phyloP scores from a whole-genome alignment of 2,797 vertebrate genomes.

The Sphenopsis melanotis region DNA sequence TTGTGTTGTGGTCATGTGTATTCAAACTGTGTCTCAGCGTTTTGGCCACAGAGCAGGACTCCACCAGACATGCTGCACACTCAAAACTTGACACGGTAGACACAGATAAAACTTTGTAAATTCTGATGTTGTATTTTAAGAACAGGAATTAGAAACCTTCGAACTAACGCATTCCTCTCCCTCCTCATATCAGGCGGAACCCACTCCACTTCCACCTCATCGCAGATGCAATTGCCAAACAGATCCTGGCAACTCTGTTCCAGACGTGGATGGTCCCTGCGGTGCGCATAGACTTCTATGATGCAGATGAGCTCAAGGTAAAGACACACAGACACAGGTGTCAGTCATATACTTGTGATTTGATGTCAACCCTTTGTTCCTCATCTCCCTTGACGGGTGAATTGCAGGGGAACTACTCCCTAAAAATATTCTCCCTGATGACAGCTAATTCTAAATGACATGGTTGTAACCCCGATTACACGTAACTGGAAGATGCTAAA shows the following conservation, averaged over 20 bases:
- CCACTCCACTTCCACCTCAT: slow-evolving; percentile 98
- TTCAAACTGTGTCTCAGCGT: neutral
- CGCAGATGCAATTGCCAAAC: slow-evolving; percentile 93
- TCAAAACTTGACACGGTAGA: neutral
- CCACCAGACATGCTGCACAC: fast-evolving
- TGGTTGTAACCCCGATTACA: neutral
- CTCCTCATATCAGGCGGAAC: slow-evolving; percentile 81
- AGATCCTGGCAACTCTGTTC: slow-evolving; percentile 94
- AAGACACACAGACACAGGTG: neutral
- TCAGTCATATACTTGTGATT: neutral
- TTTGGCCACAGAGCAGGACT: neutral
- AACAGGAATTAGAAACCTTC: neutral
- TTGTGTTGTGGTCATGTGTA: neutral
- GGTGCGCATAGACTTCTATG: slow-evolving; percentile 94
- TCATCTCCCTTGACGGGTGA: neutral
- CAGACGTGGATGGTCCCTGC: slow-evolving; percentile 98
- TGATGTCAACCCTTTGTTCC: neutral
- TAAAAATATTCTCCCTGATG: neutral
- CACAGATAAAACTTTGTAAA: neutral
- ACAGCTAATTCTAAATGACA: neutral
- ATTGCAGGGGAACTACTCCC: neutral
- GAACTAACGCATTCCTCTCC: neutral
- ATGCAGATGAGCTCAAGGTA: slow-evolving; percentile 97
- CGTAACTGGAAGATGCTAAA: neutral
- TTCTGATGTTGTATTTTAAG: neutral